Conservation (phyloP, 1,140 invertebrate species). For the Diachasmimorpha longicaudata region DNA sequence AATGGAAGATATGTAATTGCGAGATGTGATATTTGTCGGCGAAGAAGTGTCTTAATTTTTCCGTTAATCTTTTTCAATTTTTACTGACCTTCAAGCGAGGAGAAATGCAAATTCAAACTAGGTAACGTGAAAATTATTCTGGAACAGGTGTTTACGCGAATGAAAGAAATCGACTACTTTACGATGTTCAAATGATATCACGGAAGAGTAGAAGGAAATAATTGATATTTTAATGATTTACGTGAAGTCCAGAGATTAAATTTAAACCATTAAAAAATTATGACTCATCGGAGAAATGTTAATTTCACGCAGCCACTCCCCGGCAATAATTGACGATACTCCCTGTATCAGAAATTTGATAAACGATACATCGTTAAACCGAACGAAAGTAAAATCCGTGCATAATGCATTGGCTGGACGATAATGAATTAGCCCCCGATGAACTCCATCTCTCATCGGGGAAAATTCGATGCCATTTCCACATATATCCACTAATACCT, state of each 20-base stretch:
- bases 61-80: no score
- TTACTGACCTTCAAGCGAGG: no score
- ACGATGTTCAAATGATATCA: background rate
- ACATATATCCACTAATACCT: background rate
- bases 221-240: background rate
- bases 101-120: background rate
- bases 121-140: background rate
- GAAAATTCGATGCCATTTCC: background rate
- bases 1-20: background rate
- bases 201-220: background rate
- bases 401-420: background rate
- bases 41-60: no score
- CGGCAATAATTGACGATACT: background rate
- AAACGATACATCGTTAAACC: background rate
- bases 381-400: background rate
- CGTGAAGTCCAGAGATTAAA: background rate
- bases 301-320: background rate
- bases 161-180: background rate
- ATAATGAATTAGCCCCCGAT: slow-evolving; percentile 6
- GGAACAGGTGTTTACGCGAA: background rate
- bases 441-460: background rate
- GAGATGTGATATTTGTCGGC: background rate
- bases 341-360: background rate
- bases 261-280: background rate
- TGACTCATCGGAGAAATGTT: background rate